Percentiles rank a stretch among this genome's conserved stretches.
phyloP scores from a whole-genome alignment of 2,113 vertebrate species.

The Malurus melanocephalus region DNA sequence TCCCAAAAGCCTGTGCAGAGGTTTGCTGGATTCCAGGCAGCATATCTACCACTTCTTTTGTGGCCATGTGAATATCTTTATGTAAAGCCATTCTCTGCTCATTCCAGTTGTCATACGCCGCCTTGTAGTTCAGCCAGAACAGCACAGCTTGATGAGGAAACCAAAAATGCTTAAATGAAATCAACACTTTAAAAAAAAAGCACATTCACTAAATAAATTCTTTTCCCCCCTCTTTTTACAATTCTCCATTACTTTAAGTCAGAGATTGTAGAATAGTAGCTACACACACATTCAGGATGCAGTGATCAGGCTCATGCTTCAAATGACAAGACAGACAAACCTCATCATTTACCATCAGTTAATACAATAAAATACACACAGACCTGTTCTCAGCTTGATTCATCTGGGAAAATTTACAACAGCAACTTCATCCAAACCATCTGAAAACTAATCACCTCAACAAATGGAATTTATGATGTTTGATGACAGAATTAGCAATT shows the following conservation, averaged over 20 bases:
- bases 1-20: slow-evolving; percentile 94
- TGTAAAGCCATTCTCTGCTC: slow-evolving; percentile 95
- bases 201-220: neutral
- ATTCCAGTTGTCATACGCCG: slow-evolving; percentile 97
- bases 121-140: slow-evolving; percentile 98
- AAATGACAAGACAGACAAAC: neutral
- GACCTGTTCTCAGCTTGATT: neutral
- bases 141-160: slow-evolving; percentile 83
- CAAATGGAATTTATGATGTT: neutral
- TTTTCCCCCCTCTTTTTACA: neutral
- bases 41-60: slow-evolving; percentile 97
- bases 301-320: neutral
- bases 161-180: neutral
- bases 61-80: slow-evolving; percentile 97
- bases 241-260: neutral
- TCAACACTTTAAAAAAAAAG: neutral
- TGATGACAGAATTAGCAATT: neutral
- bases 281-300: neutral
- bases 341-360: neutral
- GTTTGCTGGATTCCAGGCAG: slow-evolving; percentile 96
- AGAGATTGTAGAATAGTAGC: neutral
- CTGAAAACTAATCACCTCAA: neutral
- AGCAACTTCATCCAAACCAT: neutral
- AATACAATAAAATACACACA: neutral
- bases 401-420: neutral